These are phyloP conservation scores for Reinhardtius hippoglossoides DNA, from an alignment of 2,113 vertebrate species.

Conservation along the genomic window DNA sequence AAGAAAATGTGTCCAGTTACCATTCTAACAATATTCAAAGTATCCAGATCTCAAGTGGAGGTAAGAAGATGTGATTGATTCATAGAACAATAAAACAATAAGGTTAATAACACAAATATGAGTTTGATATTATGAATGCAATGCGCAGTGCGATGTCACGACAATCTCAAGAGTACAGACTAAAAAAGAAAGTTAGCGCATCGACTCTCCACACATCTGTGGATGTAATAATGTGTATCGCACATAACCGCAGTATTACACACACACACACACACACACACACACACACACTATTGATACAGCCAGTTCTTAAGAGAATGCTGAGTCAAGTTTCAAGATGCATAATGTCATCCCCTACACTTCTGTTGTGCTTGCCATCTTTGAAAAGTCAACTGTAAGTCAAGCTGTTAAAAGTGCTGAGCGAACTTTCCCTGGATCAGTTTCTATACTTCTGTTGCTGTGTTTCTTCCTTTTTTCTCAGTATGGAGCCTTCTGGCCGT, in stretches of 20 bases:
- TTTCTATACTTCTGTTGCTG: slow-evolving; percentile 24
- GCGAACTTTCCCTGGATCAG: not conserved
- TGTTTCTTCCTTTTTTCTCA: slow-evolving; percentile 8
- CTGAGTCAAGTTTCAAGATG: slow-evolving; percentile 35
- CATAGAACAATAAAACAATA: no score
- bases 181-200: not conserved
- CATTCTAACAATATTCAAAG: not conserved
- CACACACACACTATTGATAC: slow-evolving; percentile 4
- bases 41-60: not conserved
- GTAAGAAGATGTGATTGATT: no score
- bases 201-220: not conserved
- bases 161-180: not conserved
- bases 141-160: not conserved
- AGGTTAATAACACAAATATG: no score
- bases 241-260: not conserved
- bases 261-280: not conserved
- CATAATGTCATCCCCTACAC: slow-evolving; percentile 24
- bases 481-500: slow-evolving; percentile 25
- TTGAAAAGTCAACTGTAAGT: slow-evolving; percentile 34
- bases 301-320: slow-evolving; percentile 29
- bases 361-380: slow-evolving; percentile 28
- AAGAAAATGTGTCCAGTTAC: not conserved
- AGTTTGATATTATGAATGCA: not conserved
- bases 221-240: slow-evolving; percentile 2
- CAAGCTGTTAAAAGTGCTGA: slow-evolving; percentile 53